Evolutionary conservation across 1,140 invertebrate species (phyloP), one percentile per base, ranked within the genome.

Genomic region (Panagrolaimus sp.): DNA sequence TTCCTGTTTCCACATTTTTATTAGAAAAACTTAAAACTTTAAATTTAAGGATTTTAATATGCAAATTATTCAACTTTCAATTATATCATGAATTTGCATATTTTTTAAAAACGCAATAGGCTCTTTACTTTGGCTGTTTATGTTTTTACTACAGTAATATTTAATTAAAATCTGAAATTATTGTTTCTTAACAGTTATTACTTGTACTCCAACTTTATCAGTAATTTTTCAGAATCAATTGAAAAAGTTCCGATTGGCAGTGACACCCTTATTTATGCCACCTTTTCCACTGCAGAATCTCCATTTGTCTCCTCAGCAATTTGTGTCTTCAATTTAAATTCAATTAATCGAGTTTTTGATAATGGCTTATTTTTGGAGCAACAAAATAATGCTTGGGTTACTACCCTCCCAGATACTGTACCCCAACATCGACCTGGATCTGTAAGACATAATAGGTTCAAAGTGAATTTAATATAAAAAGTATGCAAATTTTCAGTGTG

Each of bases 321-420:
- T 70, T 97, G 94, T 85, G 91, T 91, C 38, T 97, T 94, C 85
- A 90, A 89, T 73, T 89, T 94, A 71, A 88, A 89, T 69, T 90
- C 91, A 68, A 91, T 96, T 71, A 89, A 94, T 81, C 88, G 90
- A 70, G 90, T 91, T 17, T 96, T 96, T 85, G 87, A 89, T 73
- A 91, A 89, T 52, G 93, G 93, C 0, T 89, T 92, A 84, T 96
- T 94, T 86, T 93, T 95, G 84, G 92, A 94, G 82, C 93, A 95
- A 83, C 89, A 90, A 26, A 91, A 89, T 75, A 91, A 90, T 0
- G 91, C 91, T 43, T 96, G 93, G 94, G 86, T 94, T 71, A 91
- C 93, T 0, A 91, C 94, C 9, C 87, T 92, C 12, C 89, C 89
- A 64, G 91, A 90, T 74, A 89, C 89, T 78, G 91, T 93, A 3